Evolutionary conservation across 2,888 invertebrate species (phyloP), one percentile per base, ranked within the genome.

Genomic region (Netelia virgata): DNA sequence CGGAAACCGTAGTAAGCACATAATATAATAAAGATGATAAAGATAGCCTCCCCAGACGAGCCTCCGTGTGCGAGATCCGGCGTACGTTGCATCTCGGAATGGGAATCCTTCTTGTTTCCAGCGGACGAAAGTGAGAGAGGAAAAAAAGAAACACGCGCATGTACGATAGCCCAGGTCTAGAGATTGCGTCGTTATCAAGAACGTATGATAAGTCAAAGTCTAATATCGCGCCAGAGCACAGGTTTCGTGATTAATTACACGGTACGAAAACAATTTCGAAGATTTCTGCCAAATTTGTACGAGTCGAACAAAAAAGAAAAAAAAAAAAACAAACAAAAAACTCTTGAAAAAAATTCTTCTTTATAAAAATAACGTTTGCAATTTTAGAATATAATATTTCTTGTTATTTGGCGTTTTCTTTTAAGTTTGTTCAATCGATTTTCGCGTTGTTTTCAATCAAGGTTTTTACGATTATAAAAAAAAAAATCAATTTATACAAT

Each of bases 1-100:
- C 77, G 77, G 77, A 77, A 77, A 77, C 59, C 68, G 47, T 14
- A 28, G 68, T 77, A 77, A 69, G 77, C 77, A 76, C 57, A 50
- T 28, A 28, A 28, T 75, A 69, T 69, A 69, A 57, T 47, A 23
- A 43, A 43, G 43, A 68, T n/a, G 10, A 47, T 47, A 10, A 47
- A 47, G 47, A 47, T 47, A n/a, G 66, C 57, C 0, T 28, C 23
- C 36, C 8, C 47, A 11, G 16, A 59, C 59, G 28, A 10, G 59
- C 47, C 47, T 47, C 47, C 47, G 0, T 14, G 14, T 47, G 47
- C 14, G 47, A 10, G 10, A 10, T 47, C 14, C 47, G 47, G 14
- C 11, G 11, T 47, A 47, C 14, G 11, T 14, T 14, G 14, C 0
- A 47, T 47, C 47, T 47, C 14, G 47, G 47, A 2, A 47, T 47